phyloP scores from a whole-genome alignment of 2,113 vertebrate genomes.

The Chamaea fasciata region DNA sequence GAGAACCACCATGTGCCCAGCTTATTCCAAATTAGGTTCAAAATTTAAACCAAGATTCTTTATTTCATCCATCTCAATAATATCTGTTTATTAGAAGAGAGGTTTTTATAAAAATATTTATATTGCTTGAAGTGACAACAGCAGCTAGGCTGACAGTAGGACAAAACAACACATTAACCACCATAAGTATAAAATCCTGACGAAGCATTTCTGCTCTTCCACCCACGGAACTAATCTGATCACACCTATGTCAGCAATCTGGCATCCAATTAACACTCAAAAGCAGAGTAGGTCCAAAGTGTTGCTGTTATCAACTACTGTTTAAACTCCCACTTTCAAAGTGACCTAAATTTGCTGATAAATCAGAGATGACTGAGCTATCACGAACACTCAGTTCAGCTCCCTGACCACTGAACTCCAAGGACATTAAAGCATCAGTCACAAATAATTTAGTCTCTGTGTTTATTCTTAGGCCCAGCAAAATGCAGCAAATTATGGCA shows the following conservation, averaged over 20 bases:
- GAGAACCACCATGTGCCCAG: not conserved
- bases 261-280: conserved; percentile 5
- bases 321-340: conserved; percentile 1
- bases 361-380: conserved; percentile 22
- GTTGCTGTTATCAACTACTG: not conserved
- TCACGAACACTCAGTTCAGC: not conserved
- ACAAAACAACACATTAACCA: not conserved
- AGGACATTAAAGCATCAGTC: not conserved
- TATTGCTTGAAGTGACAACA: not conserved
- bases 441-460: not conserved
- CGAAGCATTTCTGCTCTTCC: not conserved
- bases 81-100: not conserved
- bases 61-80: not conserved
- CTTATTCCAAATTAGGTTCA: not conserved
- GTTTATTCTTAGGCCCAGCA: not conserved
- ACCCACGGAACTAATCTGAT: not conserved
- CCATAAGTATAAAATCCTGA: not conserved
- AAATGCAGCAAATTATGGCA: not conserved
- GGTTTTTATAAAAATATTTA: not conserved
- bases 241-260: not conserved
- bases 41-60: not conserved
- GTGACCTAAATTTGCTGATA: conserved; percentile 49
- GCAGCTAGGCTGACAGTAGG: not conserved
- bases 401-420: not conserved
- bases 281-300: not conserved